Percentiles rank a stretch among this genome's conserved stretches.
These are phyloP conservation scores for Diphyllodes magnificus DNA, from an alignment of 2,113 vertebrate species.

Conservation along the genomic window DNA sequence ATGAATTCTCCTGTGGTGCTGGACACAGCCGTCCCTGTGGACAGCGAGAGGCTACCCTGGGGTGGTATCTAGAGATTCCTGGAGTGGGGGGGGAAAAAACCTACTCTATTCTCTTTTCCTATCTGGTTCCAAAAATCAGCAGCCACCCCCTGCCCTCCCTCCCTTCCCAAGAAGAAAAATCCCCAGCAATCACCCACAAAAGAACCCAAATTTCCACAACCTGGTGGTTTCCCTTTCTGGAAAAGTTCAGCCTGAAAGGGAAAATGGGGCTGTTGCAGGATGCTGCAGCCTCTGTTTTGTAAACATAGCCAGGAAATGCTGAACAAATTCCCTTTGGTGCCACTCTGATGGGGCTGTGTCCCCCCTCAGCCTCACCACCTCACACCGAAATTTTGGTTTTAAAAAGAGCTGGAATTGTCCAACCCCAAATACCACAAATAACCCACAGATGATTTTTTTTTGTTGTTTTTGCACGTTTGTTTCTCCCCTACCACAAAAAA, in stretches of 20 bases:
- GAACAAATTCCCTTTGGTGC: not conserved
- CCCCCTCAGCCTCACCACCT: slow-evolving; percentile 14
- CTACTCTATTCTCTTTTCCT: not conserved
- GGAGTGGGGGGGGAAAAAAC: not conserved
- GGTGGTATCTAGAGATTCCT: not conserved
- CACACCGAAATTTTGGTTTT: slow-evolving; percentile 54
- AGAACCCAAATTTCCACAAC: not conserved
- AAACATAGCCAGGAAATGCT: slow-evolving; percentile 13
- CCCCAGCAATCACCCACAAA: not conserved
- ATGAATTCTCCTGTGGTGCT: not conserved
- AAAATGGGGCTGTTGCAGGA: not conserved
- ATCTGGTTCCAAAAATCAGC: slow-evolving; percentile 8
- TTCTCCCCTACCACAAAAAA: slow-evolving; percentile 66
- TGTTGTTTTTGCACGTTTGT: slow-evolving; percentile 40
- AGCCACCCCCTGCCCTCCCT: not conserved
- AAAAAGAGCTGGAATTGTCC: slow-evolving; percentile 33
- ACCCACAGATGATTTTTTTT: slow-evolving; percentile 7
- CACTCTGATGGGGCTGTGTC: not conserved
- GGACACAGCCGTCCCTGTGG: not conserved
- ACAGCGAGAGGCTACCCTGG: not conserved
- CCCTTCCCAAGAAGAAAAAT: not conserved
- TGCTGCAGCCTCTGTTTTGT: slow-evolving; percentile 22
- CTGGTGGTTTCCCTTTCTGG: not conserved
- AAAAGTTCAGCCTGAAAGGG: not conserved
- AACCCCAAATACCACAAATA: slow-evolving; percentile 68